Evolutionary conservation across 2,888 invertebrate genomes (phyloP).

Genomic region (Alsophila aescularia): DNA sequence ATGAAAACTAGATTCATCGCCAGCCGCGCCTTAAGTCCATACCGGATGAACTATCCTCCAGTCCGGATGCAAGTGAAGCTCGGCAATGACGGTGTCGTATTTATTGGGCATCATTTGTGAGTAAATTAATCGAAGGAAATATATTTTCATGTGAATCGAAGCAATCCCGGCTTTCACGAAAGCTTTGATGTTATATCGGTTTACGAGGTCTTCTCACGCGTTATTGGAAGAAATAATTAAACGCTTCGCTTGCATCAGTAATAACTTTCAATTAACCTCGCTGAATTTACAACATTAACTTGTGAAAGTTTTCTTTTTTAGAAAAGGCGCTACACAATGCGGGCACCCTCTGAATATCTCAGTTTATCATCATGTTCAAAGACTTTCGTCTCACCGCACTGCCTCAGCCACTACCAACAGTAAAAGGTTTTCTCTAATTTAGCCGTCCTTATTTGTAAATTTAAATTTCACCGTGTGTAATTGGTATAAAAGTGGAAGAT

Average conservation of each 20-base stretch:
- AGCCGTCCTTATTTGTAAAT: constrained; percentile 35
- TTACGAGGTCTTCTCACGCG: constrained; percentile 54
- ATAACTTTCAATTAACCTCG: constrained; percentile 3
- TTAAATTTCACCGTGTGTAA: constrained; percentile 51
- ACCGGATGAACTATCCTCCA: constrained; percentile 17
- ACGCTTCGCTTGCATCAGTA: constrained; percentile 5
- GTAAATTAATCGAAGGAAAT: constrained; percentile 53
- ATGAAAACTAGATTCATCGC: constrained; percentile 33
- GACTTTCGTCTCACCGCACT: constrained; percentile 10
- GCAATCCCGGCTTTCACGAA: constrained; percentile 45
- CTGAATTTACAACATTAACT: no score
- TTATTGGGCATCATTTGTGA: constrained; percentile 51
- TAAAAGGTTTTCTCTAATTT: constrained; percentile 28
- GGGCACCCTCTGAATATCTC: no score
- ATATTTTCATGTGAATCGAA: constrained; percentile 46
- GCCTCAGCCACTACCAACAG: no score
- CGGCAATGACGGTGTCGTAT: constrained; percentile 40
- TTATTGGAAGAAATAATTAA: constrained; percentile 47
- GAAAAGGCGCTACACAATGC: no score
- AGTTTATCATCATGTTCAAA: not conserved
- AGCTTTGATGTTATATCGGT: constrained; percentile 60
- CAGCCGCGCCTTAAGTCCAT: constrained; percentile 28
- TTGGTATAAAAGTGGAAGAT: constrained; percentile 46
- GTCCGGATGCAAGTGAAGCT: constrained; percentile 44
- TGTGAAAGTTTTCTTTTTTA: no score